These are phyloP conservation scores for Leuctra nigra DNA, from an alignment of 2,888 invertebrate species.

Conservation along the genomic window DNA sequence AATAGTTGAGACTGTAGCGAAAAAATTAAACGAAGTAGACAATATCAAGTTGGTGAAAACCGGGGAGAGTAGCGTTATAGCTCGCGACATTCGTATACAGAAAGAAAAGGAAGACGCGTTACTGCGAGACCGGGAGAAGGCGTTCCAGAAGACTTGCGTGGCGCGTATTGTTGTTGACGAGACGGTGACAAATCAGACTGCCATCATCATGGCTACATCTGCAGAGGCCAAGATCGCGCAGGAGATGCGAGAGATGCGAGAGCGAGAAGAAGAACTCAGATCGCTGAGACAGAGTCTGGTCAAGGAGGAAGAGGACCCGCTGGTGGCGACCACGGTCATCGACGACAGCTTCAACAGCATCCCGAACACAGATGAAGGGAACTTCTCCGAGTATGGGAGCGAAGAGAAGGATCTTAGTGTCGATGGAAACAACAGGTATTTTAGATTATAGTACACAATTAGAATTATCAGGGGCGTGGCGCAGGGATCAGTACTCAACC, in stretches of 20 bases:
- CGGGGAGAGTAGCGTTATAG: slow-evolving; percentile 40
- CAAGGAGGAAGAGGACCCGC: slow-evolving; percentile 15
- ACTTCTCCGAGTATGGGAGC: slow-evolving; percentile 35
- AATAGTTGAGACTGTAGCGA: slow-evolving; percentile 28
- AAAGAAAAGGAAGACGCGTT: slow-evolving; percentile 41
- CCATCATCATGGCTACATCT: slow-evolving; percentile 15
- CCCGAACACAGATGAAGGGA: slow-evolving; percentile 36
- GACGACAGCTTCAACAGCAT: slow-evolving; percentile 33
- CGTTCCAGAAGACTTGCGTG: slow-evolving; percentile 15
- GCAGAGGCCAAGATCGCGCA: slow-evolving; percentile 40
- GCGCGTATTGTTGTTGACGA: slow-evolving; percentile 1
- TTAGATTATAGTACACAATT: too few relatives aligned
- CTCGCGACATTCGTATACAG: slow-evolving; percentile 43
- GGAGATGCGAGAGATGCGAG: slow-evolving; percentile 43
- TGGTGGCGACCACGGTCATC: slow-evolving; percentile 22
- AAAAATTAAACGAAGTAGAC: slow-evolving; percentile 20
- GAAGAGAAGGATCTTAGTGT: slow-evolving; percentile 34
- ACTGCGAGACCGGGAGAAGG: slow-evolving; percentile 30
- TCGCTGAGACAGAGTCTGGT: slow-evolving; percentile 32
- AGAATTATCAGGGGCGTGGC: too few relatives aligned
- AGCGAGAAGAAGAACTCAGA: slow-evolving; percentile 45
- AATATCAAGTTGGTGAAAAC: slow-evolving; percentile 12
- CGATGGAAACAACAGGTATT: slow-evolving; percentile 34
- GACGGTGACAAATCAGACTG: neutral
- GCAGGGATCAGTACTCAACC: too few relatives aligned